These are phyloP conservation scores for Drosophila lowei DNA, from an alignment of 1,140 invertebrate species.

Conservation along the genomic window DNA sequence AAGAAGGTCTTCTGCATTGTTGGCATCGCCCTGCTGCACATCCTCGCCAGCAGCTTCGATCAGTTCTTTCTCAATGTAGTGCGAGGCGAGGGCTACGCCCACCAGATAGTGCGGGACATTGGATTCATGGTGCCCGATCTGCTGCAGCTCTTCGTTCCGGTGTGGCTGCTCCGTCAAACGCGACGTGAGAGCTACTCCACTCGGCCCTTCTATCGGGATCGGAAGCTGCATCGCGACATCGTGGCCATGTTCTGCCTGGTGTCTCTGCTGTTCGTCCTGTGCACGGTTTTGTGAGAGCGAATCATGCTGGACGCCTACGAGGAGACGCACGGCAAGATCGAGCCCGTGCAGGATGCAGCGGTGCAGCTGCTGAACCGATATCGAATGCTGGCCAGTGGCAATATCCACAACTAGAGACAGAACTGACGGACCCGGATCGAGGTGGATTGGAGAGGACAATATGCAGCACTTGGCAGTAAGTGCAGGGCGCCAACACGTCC, in stretches of 20 bases:
- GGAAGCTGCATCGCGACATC: constrained; percentile 77
- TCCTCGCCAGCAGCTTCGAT: constrained; percentile 89
- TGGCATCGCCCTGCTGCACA: constrained; percentile 88
- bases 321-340: constrained; percentile 64
- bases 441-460: constrained; percentile 50
- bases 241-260: constrained; percentile 81
- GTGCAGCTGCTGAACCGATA: constrained; percentile 67
- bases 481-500: constrained; percentile 40
- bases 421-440: constrained; percentile 9
- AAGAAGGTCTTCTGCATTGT: constrained; percentile 87
- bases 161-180: constrained; percentile 82
- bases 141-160: constrained; percentile 87
- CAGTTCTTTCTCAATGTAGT: constrained; percentile 91
- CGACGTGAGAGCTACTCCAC: constrained; percentile 72
- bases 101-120: constrained; percentile 89
- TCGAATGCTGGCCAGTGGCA: constrained; percentile 66
- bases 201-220: constrained; percentile 74
- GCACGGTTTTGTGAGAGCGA: constrained; percentile 81
- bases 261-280: constrained; percentile 74
- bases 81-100: constrained; percentile 87
- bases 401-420: constrained; percentile 61
- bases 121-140: constrained; percentile 90
- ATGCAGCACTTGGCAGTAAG: constrained; percentile 63
- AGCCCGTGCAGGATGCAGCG: constrained; percentile 63
- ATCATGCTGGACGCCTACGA: constrained; percentile 70